Evolutionary conservation across 2,113 vertebrate genomes (phyloP).

Genomic region (Promerops cafer): DNA sequence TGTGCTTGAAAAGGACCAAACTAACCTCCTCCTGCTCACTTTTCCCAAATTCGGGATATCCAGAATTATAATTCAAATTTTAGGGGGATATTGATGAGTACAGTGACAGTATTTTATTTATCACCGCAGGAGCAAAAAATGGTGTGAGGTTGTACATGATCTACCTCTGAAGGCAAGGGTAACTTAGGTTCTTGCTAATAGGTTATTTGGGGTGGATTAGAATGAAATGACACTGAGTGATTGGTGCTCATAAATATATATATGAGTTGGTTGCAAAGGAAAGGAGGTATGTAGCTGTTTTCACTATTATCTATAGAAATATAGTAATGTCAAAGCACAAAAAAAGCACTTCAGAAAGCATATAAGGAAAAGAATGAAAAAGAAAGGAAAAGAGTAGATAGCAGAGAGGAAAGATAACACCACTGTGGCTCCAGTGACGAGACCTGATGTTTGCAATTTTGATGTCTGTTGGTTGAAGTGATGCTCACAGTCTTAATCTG

Average conservation of each 20-base stretch:
- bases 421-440: not conserved
- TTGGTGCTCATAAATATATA: not conserved
- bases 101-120: not conserved
- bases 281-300: not conserved
- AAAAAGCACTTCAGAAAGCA: not conserved
- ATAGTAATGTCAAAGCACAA: not conserved
- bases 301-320: not conserved
- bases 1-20: not conserved
- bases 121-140: not conserved
- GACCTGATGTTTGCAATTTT: not conserved
- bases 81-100: fast-evolving
- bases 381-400: not conserved
- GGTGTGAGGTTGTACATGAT: not conserved
- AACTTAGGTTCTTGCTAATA: not conserved
- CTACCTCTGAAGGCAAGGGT: not conserved
- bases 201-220: not conserved
- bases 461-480: too few species aligned
- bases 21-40: not conserved
- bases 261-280: not conserved
- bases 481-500: not conserved
- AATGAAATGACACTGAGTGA: not conserved
- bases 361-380: not conserved
- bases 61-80: not conserved
- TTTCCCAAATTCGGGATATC: not conserved
- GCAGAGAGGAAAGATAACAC: not conserved